phyloP scores from a whole-genome alignment of 2,888 invertebrate species.

The Phaonia tiefii region DNA sequence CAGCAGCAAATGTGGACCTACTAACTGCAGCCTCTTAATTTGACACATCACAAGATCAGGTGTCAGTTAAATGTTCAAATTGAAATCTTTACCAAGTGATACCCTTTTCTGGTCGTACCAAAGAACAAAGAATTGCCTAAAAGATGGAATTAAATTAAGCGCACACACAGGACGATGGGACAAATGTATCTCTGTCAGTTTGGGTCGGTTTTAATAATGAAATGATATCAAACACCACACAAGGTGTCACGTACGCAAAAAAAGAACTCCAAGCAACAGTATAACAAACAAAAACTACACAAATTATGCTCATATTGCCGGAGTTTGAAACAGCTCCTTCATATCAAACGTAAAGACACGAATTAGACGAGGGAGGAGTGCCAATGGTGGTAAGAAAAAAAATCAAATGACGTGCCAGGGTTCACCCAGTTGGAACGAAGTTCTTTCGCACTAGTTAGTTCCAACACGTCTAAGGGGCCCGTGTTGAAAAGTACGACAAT shows the following conservation, averaged over 20 bases:
- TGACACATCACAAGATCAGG: constrained; percentile 79
- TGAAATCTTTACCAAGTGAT: constrained; percentile 57
- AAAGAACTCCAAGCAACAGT: neutral
- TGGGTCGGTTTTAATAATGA: constrained; percentile 31
- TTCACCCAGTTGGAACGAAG: too few relatives aligned
- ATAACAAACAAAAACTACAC: constrained; percentile 12
- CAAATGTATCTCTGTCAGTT: constrained; percentile 7
- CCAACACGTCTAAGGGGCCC: too few relatives aligned
- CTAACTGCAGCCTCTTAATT: constrained; percentile 77
- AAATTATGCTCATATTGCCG: constrained; percentile 27
- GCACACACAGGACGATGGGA: neutral
- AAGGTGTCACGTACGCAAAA: constrained; percentile 61
- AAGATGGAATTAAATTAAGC: constrained; percentile 32
- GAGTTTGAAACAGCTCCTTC: constrained; percentile 12
- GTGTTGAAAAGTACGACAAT: too few relatives aligned
- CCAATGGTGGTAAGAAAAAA: neutral
- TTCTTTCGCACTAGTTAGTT: too few relatives aligned
- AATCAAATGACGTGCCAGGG: neutral
- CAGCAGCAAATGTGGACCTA: constrained; percentile 52
- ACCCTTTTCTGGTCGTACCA: constrained; percentile 12
- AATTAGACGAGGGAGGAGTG: neutral
- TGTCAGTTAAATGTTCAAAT: constrained; percentile 71
- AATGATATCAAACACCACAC: constrained; percentile 55
- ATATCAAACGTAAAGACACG: neutral
- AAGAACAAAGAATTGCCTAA: neutral